Base-by-base conservation (phyloP, 2,113 vertebrate genomes). In the Neodon shergylaensis region DNA sequence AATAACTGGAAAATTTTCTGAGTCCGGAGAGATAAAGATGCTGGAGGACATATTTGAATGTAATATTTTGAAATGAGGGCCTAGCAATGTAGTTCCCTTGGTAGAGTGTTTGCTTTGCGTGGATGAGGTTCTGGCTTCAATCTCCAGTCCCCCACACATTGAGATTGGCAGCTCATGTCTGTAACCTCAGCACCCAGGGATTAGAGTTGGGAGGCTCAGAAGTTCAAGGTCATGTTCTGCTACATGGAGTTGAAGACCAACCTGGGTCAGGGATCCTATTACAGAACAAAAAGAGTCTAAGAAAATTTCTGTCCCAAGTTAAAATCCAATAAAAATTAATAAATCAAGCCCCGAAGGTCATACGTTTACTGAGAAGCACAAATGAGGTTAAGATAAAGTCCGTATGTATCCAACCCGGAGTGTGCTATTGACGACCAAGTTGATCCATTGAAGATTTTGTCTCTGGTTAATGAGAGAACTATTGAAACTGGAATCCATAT, bases 321-420 rank as follows among this genome's bases (percentile, higher is more conserved):
- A n/a, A 94, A 81, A 22, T 33, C 36, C 33, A 91, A 90, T 72
- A 81, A 92, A 95, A 91, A 31, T 65, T 81, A 68, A 83, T n/a
- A 54, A 10, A 79, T 77, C 28, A 92, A 76, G 68, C 26, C 70
- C 22, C 84, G 49, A 92, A 76, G 63, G 39, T 93, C 28, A 49
- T 19, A 54, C 52, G 16, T 33, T 94, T 73, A 68, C 33, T 66
- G 66, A 91, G 36, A 92, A 91, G 47, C 39, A 95, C 16, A 92
- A 12, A 36, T 88, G 85, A 49, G 31, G 78, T 77, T 90, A 77
- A 26, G 68, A 70, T 63, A 19, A 96, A 52, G 26, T 83, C 42
- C 63, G 31, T 12, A 74, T 26, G 54, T 70, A 58, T 12, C 19
- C 3, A 91, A 54, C 6, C 66, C 76, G 85, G 79, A 66, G 70